Percentiles rank a stretch among this genome's conserved stretches.
phyloP scores from a whole-genome alignment of 2,888 invertebrate species.

The Steinernema hermaphroditum region DNA sequence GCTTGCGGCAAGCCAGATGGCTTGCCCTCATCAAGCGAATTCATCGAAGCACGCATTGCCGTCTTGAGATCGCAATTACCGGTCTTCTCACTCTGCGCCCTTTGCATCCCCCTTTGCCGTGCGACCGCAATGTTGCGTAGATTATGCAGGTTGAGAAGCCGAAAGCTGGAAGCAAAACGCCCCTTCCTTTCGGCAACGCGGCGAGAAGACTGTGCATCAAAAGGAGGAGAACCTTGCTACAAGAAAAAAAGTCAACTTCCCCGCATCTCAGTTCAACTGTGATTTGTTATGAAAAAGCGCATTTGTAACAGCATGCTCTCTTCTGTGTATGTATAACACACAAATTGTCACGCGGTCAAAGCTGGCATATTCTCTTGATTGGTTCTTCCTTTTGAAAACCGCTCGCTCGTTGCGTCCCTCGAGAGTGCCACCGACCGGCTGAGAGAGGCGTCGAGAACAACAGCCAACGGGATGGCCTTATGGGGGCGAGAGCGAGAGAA shows the following conservation, averaged over 20 bases:
- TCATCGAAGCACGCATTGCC: slow-evolving; percentile 11
- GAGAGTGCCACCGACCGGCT: slow-evolving; percentile 8
- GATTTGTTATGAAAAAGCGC: too few species aligned
- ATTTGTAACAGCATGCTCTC: too few species aligned
- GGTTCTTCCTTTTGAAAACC: slow-evolving; percentile 29
- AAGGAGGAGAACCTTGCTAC: too few species aligned
- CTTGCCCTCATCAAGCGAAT: slow-evolving; percentile 27
- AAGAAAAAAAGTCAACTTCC: too few species aligned
- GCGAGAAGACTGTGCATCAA: too few species aligned
- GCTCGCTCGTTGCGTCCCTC: slow-evolving; percentile 25
- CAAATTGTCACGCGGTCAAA: slow-evolving; percentile 22
- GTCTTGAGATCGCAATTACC: slow-evolving; percentile 29
- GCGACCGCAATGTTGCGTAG: not conserved
- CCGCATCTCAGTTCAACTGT: too few species aligned
- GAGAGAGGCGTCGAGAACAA: not conserved
- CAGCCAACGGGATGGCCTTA: not conserved
- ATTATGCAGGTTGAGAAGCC: not conserved
- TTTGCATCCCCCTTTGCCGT: slow-evolving; percentile 1
- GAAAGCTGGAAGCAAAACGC: too few species aligned
- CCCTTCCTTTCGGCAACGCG: too few species aligned
- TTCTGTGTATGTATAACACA: not conserved
- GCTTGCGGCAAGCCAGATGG: slow-evolving; percentile 25
- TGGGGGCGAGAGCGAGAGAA: not conserved
- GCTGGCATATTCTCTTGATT: slow-evolving; percentile 31
- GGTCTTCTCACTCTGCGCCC: slow-evolving; percentile 8